These are phyloP conservation scores for Drosophila mercatorum DNA, from an alignment of 2,888 invertebrate species.

Conservation along the genomic window DNA sequence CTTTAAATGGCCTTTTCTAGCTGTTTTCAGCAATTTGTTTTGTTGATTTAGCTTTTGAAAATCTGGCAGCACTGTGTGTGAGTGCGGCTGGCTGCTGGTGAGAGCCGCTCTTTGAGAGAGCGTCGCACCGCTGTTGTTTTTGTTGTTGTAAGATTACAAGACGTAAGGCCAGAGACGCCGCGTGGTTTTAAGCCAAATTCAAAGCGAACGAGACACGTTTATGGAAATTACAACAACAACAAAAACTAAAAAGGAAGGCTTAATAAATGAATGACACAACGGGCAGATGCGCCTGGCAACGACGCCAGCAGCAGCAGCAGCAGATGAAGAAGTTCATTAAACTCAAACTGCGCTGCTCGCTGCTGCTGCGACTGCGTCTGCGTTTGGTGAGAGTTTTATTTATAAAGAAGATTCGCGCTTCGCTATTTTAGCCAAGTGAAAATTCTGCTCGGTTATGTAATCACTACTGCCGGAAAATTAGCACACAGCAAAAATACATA, in stretches of 20 bases:
- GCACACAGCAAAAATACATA: slow-evolving; percentile 32
- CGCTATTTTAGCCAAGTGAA: slow-evolving; percentile 64
- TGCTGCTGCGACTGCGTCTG: slow-evolving; percentile 34
- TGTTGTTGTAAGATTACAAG: slow-evolving; percentile 65
- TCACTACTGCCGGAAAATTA: slow-evolving; percentile 51
- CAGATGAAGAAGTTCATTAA: slow-evolving; percentile 47
- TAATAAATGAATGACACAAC: slow-evolving; percentile 18
- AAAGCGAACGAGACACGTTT: slow-evolving; percentile 38
- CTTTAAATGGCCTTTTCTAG: neutral
- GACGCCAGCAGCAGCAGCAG: neutral
- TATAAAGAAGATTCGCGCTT: slow-evolving; percentile 60
- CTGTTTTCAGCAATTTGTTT: neutral
- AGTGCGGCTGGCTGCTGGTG: slow-evolving; percentile 1
- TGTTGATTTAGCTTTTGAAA: slow-evolving; percentile 1
- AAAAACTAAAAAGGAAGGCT: slow-evolving; percentile 9
- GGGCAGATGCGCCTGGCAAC: slow-evolving; percentile 15
- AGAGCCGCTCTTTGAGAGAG: slow-evolving; percentile 38
- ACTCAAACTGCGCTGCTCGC: slow-evolving; percentile 28
- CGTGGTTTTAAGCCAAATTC: slow-evolving; percentile 54
- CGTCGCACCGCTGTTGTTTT: slow-evolving; percentile 13
- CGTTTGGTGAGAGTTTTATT: slow-evolving; percentile 53
- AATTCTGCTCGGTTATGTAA: slow-evolving; percentile 59
- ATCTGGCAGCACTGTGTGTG: slow-evolving; percentile 8
- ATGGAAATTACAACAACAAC: slow-evolving; percentile 45
- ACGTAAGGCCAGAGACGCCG: slow-evolving; percentile 45